Conservation (phyloP, 2,113 vertebrate genomes). For the Sinocyclocheilus maitianheensis region DNA sequence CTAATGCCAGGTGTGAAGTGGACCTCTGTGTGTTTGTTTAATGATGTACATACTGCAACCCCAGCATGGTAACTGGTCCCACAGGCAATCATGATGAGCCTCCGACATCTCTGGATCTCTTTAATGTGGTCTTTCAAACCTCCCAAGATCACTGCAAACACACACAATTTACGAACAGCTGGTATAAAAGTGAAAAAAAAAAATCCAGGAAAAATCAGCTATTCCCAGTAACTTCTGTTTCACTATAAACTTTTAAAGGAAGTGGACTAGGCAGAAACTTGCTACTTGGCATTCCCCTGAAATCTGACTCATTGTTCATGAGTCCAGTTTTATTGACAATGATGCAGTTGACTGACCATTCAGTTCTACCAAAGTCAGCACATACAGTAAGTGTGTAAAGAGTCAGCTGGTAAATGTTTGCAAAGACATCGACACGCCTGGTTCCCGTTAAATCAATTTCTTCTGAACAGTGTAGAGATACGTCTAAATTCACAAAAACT, state of each 20-base stretch:
- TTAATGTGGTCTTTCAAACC: conserved; percentile 98
- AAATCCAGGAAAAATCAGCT: neutral
- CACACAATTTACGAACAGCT: neutral
- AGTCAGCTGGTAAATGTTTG: neutral
- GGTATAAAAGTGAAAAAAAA: neutral
- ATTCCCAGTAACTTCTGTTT: neutral
- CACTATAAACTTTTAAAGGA: neutral
- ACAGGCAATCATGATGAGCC: conserved; percentile 95
- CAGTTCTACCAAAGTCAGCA: neutral
- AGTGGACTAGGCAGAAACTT: neutral
- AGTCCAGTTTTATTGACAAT: neutral
- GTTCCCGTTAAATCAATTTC: neutral
- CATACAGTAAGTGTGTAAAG: neutral
- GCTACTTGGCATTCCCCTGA: neutral
- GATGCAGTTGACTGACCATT: neutral
- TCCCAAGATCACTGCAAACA: conserved; percentile 85
- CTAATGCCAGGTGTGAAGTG: neutral
- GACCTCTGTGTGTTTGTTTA: neutral
- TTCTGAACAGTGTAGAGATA: neutral
- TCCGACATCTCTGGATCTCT: conserved; percentile 94
- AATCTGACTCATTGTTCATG: neutral
- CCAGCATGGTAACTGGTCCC: conserved; percentile 97
- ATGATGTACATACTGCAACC: conserved; percentile 82
- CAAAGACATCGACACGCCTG: neutral
- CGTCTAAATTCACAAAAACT: neutral